phyloP scores from a whole-genome alignment of 2,113 vertebrate species.

The Junco hyemalis region DNA sequence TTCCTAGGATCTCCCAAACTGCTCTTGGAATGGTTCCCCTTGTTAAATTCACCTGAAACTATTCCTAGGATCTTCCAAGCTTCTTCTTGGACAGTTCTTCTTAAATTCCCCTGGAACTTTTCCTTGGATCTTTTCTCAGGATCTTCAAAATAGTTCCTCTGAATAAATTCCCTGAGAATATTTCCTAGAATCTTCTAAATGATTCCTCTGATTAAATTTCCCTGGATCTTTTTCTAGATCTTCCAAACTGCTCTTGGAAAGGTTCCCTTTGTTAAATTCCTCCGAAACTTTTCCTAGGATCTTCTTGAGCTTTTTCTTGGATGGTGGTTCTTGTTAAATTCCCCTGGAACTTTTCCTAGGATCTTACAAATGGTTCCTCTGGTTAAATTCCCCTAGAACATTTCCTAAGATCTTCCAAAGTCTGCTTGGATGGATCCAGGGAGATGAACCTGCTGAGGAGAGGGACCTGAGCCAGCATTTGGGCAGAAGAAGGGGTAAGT shows the following conservation, averaged over 20 bases:
- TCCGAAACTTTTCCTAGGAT: too few relatives aligned
- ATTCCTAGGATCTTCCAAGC: not conserved
- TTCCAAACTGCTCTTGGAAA: not conserved
- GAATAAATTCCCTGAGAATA: too few relatives aligned
- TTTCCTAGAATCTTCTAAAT: not conserved
- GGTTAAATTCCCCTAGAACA: not conserved
- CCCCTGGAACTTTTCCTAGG: not conserved
- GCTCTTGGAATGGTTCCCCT: too few relatives aligned
- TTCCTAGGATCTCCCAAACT: not conserved
- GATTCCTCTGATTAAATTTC: too few relatives aligned
- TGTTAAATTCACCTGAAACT: too few relatives aligned
- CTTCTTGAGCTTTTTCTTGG: not conserved
- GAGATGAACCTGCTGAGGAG: not conserved
- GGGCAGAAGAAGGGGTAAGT: not conserved
- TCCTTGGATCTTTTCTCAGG: not conserved
- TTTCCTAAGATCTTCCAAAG: not conserved
- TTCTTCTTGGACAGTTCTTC: too few relatives aligned
- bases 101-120: too few relatives aligned
- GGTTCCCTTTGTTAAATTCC: not conserved
- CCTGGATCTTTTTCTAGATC: not conserved
- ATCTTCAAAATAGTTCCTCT: not conserved
- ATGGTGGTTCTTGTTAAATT: rapidly evolving
- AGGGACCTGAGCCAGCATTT: rapidly evolving
- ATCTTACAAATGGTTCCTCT: not conserved
- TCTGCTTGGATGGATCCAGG: not conserved